Evolutionary conservation across 23 tunicate species (phyloP).

Genomic region (Trididemnum clinides): DNA sequence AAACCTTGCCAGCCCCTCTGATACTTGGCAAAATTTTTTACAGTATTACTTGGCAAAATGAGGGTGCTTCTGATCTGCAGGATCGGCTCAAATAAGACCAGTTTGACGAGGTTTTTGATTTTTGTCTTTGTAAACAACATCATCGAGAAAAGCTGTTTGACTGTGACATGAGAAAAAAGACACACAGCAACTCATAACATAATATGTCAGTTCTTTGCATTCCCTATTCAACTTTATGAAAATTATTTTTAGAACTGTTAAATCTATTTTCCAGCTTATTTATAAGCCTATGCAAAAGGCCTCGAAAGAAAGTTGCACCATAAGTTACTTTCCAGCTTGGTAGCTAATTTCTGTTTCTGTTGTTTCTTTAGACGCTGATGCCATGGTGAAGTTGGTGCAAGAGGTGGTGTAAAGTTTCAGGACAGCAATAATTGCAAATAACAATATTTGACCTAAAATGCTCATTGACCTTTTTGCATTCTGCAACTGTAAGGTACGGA

Average conservation of each 20-base stretch:
- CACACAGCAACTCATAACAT: neutral
- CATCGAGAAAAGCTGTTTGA: neutral
- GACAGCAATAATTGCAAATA: neutral
- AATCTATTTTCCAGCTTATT: neutral
- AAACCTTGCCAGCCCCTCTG: too few species aligned
- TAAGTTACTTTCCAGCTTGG: neutral
- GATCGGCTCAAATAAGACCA: too few species aligned
- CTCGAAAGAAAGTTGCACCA: neutral
- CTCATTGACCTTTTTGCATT: slow-evolving; percentile 10
- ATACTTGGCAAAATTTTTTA: too few species aligned
- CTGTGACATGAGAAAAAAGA: neutral
- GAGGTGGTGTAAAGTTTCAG: neutral
- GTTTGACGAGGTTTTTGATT: too few species aligned
- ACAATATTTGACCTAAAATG: slow-evolving; percentile 12
- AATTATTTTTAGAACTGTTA: neutral
- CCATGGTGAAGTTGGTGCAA: slow-evolving; percentile 3
- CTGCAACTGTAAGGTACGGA: too few species aligned
- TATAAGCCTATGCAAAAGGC: neutral
- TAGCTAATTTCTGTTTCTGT: too few species aligned
- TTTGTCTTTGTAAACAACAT: too few species aligned
- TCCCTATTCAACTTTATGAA: neutral
- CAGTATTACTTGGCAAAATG: too few species aligned
- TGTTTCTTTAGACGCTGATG: neutral
- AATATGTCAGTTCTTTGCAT: neutral
- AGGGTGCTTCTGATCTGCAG: too few species aligned